Evolutionary conservation across 2,113 vertebrate species (phyloP), one percentile per base, ranked within the genome.

Genomic region (Mormyrus iriodes): DNA sequence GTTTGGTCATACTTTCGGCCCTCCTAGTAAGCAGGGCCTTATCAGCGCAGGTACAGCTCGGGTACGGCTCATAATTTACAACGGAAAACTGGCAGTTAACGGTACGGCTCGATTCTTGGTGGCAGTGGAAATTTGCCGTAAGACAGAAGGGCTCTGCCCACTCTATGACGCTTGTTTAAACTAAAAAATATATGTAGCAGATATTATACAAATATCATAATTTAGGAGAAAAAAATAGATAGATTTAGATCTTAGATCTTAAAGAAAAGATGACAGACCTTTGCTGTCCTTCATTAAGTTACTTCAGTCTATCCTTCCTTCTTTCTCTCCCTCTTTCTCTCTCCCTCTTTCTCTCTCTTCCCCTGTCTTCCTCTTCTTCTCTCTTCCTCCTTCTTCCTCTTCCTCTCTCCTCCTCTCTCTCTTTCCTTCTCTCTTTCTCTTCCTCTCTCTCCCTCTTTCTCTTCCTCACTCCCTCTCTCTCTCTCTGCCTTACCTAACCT

Each of bases 261-360:
- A 86, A 86, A 61, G 89, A 89, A 87, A 87, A 31, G 21, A 86
- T 87, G 85, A 87, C 42, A 90, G 44, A 85, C 73, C 9, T 69
- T 42, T 65, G 89, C 35, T 79, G 85, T 85, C 61, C 42, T 89
- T 86, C 84, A n/a, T 12, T 85, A 55, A 85, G 51, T 89, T 85
- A 48, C 46, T 48, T 7, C 27, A 48, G 39, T 48, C 76, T 89
- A 21, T 85, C 82, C 76, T 65, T 53, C 51, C 12, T 27, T 31
- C 69, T 51, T 17, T 35, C 88, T 55, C 4, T 39, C 24, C 39
- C 55, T 19, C 52, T 27, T 15, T 10, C 10, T 69, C n/a, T 17
- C 6, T 69, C n/a, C 12, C 61, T 69, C 24, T 1, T 12, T 73
- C 61, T 31, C n/a, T 55, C 79, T 42, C 53, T 10, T 24, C 51